These are phyloP conservation scores for Cheirogaleus major DNA, from an alignment of 2,797 vertebrate species.

Conservation along the genomic window DNA sequence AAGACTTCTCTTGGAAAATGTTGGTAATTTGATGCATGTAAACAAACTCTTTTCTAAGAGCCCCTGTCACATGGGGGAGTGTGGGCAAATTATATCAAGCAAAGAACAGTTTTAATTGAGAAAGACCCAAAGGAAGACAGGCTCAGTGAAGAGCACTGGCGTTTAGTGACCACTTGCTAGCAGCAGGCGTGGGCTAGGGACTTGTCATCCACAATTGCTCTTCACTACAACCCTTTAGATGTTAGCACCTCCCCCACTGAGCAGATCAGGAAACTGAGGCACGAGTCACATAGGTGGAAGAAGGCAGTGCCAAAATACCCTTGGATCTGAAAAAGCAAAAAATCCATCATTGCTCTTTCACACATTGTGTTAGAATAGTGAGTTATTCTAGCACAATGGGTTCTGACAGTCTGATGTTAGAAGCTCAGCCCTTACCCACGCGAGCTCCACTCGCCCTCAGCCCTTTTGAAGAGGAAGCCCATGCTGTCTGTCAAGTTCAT, in stretches of 20 bases:
- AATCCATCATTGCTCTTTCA: no score
- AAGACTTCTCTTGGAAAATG: slow-evolving; percentile 77
- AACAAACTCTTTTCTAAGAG: slow-evolving; percentile 73
- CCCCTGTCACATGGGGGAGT: slow-evolving; percentile 50
- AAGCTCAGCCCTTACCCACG: neutral
- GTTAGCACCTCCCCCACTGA: neutral
- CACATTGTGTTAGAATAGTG: no score
- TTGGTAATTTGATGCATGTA: slow-evolving; percentile 72
- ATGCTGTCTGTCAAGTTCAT: rapidly evolving
- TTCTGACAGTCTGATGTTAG: neutral
- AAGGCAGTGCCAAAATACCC: no score
- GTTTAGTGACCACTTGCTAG: neutral
- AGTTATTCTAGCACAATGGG: no score
- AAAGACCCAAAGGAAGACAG: neutral
- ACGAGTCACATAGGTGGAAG: neutral
- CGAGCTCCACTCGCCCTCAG: rapidly evolving
- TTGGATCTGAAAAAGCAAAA: no score
- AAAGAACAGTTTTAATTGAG: slow-evolving; percentile 72
- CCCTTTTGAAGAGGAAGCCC: neutral
- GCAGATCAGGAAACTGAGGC: neutral
- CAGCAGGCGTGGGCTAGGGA: rapidly evolving
- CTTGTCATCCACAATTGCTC: neutral
- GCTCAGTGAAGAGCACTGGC: neutral
- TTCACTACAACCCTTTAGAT: neutral
- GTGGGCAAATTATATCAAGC: slow-evolving; percentile 62